These are phyloP conservation scores for Epinotia ramella DNA, from an alignment of 2,888 invertebrate genomes.

Conservation along the genomic window DNA sequence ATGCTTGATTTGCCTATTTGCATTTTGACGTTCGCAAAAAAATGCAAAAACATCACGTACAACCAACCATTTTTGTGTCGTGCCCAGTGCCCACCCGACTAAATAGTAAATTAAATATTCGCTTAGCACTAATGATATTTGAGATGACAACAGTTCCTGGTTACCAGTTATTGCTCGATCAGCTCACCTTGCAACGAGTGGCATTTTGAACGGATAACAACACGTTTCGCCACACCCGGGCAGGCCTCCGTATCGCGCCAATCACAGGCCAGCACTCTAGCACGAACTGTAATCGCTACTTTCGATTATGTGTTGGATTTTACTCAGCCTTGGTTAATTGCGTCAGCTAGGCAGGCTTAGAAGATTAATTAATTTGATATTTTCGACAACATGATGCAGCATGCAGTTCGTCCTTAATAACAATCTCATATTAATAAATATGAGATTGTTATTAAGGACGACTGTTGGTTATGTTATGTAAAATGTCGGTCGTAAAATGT, in stretches of 20 bases:
- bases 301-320: conserved; percentile 72
- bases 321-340: conserved; percentile 74
- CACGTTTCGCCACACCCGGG: conserved; percentile 80
- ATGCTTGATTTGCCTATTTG: conserved; percentile 38
- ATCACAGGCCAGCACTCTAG: conserved; percentile 65
- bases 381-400: too few species aligned
- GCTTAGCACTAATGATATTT: conserved; percentile 45
- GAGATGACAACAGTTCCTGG: conserved; percentile 49
- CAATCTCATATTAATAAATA: too few species aligned
- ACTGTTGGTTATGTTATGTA: too few species aligned
- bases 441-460: too few species aligned
- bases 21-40: conserved; percentile 50
- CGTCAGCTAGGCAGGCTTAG: conserved; percentile 57
- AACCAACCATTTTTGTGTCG: conserved; percentile 22
- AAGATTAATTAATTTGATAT: conserved; percentile 14
- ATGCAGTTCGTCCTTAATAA: too few species aligned
- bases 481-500: not conserved
- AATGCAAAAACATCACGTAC: conserved; percentile 55
- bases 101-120: conserved; percentile 39
- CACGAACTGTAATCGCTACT: conserved; percentile 70
- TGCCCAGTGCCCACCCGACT: conserved; percentile 14
- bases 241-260: conserved; percentile 77
- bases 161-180: conserved; percentile 57
- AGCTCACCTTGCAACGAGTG: conserved; percentile 56
- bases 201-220: conserved; percentile 61